Percentiles rank a stretch among this genome's conserved stretches.
These are phyloP conservation scores for Cephus cinctus DNA, from an alignment of 1,140 invertebrate species.

Conservation along the genomic window DNA sequence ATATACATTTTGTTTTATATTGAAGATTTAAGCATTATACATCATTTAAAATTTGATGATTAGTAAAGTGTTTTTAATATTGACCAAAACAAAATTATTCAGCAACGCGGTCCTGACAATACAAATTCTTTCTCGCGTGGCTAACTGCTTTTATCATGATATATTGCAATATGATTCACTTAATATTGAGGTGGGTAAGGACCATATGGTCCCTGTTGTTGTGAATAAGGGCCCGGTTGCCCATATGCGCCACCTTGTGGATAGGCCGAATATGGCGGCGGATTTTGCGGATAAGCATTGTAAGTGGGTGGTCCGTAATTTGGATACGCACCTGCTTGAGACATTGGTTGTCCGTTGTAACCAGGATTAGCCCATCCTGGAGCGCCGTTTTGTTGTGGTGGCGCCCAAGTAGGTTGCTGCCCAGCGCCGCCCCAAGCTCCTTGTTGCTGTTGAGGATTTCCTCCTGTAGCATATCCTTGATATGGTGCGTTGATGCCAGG, in stretches of 20 bases:
- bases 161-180: too few species aligned
- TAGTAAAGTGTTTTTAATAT: too few species aligned
- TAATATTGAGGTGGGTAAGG: conserved; percentile 26
- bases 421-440: conserved; percentile 21
- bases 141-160: too few species aligned
- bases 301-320: conserved; percentile 42
- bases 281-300: conserved; percentile 38
- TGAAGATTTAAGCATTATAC: too few species aligned
- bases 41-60: too few species aligned
- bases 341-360: conserved; percentile 49
- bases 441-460: conserved; percentile 29
- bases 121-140: too few species aligned
- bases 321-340: conserved; percentile 53
- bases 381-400: conserved; percentile 37
- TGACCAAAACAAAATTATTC: too few species aligned
- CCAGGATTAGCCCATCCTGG: conserved; percentile 49
- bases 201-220: conserved; percentile 26
- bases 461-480: conserved; percentile 47
- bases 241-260: conserved; percentile 13
- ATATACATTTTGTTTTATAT: too few species aligned
- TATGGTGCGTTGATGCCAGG: conserved; percentile 72
- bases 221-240: conserved; percentile 19
- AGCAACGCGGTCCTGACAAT: too few species aligned
- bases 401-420: conserved; percentile 7
- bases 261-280: conserved; percentile 41